A percentile compares a stretch with the other conserved stretches of the same genome.
phyloP scores from a whole-genome alignment of 2,113 vertebrate species.

The Leucoraja erinaceus region DNA sequence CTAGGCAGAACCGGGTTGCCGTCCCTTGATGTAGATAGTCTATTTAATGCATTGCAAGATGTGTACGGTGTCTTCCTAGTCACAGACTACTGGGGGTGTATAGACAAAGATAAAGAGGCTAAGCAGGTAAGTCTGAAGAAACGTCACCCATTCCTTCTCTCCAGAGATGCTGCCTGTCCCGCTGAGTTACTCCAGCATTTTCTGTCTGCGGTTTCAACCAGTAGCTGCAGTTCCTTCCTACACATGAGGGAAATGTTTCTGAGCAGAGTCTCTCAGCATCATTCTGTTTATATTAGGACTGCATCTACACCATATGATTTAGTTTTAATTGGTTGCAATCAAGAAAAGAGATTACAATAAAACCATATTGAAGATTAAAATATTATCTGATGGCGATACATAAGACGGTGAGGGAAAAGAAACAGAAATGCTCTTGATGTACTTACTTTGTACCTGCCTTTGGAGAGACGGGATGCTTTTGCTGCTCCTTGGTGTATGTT shows the following conservation, averaged over 20 bases:
- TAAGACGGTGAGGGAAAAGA: neutral
- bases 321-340: neutral
- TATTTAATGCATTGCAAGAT: constrained; percentile 44
- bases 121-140: no score
- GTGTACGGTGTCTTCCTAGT: constrained; percentile 50
- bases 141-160: no score
- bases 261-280: neutral
- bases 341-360: neutral
- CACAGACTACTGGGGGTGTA: constrained; percentile 59
- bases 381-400: neutral
- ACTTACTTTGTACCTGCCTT: neutral
- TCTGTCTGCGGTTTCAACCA: no score
- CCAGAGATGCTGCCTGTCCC: no score
- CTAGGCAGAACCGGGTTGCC: no score
- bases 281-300: neutral
- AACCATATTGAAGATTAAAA: neutral
- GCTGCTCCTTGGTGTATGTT: neutral
- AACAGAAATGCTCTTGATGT: neutral
- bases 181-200: no score
- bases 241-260: neutral
- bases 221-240: no score
- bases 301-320: neutral
- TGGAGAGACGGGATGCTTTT: neutral
- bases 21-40: no score
- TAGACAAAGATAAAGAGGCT: constrained; percentile 54